A percentile compares a stretch with the other conserved stretches of the same genome.
Evolutionary conservation across 2,797 vertebrate genomes (phyloP).

Genomic region (Liparis tanakae): DNA sequence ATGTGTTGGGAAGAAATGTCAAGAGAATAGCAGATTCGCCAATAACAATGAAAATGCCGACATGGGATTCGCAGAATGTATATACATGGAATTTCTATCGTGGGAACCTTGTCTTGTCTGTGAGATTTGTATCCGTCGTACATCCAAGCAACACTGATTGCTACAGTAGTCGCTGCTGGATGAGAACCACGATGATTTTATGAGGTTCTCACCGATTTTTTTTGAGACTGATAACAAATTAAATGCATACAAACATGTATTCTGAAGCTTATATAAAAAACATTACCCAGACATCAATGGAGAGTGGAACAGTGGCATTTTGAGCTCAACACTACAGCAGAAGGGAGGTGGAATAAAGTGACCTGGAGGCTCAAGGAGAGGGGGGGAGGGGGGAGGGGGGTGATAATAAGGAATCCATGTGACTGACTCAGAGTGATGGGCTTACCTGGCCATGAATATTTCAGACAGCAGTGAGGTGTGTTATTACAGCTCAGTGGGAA

Average conservation of each 20-base stretch:
- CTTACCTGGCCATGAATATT: conserved; percentile 84
- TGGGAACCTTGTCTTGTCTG: background rate
- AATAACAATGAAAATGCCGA: background rate
- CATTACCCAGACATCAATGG: conserved; percentile 38
- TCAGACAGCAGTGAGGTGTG: conserved; percentile 80
- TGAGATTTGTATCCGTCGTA: background rate
- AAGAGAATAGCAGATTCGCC: background rate
- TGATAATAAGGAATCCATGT: conserved; percentile 77
- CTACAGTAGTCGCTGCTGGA: background rate
- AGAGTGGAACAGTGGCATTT: conserved; percentile 55
- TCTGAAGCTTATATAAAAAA: conserved; percentile 26
- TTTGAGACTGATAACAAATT: conserved; percentile 2
- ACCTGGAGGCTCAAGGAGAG: conserved; percentile 55
- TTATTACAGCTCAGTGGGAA: conserved; percentile 80
- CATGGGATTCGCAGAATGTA: background rate
- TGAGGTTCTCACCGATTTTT: background rate
- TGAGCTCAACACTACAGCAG: conserved; percentile 43
- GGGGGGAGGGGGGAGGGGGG: conserved; percentile 44
- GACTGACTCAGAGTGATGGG: conserved; percentile 73
- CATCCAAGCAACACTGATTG: background rate
- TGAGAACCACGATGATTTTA: background rate
- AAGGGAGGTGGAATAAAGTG: conserved; percentile 72
- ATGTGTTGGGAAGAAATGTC: background rate
- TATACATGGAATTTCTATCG: background rate
- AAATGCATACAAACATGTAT: conserved; percentile 7